Percentiles rank a stretch among this genome's conserved stretches.
These are phyloP conservation scores for Seriola dumerili DNA, from an alignment of 2,113 vertebrate genomes.

Conservation along the genomic window DNA sequence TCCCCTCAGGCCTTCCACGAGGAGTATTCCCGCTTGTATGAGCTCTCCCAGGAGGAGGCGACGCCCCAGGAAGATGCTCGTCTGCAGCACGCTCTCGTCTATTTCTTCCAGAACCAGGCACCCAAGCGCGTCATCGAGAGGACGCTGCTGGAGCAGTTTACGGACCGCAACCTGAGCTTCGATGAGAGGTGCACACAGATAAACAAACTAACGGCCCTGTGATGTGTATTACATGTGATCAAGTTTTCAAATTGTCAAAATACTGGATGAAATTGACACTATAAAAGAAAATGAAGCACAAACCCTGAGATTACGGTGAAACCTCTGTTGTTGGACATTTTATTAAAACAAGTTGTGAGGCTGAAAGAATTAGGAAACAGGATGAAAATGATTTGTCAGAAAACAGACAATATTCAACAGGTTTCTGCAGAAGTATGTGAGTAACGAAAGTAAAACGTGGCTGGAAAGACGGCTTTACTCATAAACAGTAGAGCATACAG, in stretches of 20 bases:
- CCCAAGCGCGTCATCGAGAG: conserved; percentile 93
- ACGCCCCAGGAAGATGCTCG: conserved; percentile 90
- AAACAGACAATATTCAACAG: not conserved
- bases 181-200: conserved; percentile 89
- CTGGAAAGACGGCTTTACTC: not conserved
- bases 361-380: not conserved
- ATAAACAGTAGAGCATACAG: not conserved
- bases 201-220: not conserved
- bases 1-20: conserved; percentile 91
- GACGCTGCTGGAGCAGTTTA: conserved; percentile 96
- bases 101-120: conserved; percentile 94
- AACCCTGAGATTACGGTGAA: not conserved
- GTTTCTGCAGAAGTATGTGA: not conserved
- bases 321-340: not conserved
- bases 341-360: not conserved
- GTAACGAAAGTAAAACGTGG: not conserved
- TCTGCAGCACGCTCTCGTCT: conserved; percentile 93
- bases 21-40: conserved; percentile 92
- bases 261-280: not conserved
- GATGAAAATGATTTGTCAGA: not conserved
- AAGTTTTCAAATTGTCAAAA: not conserved
- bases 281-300: not conserved
- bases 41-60: conserved; percentile 89
- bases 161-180: conserved; percentile 95
- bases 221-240: not conserved